phyloP scores from a whole-genome alignment of 2,888 invertebrate species.

The Itoplectis maculator region DNA sequence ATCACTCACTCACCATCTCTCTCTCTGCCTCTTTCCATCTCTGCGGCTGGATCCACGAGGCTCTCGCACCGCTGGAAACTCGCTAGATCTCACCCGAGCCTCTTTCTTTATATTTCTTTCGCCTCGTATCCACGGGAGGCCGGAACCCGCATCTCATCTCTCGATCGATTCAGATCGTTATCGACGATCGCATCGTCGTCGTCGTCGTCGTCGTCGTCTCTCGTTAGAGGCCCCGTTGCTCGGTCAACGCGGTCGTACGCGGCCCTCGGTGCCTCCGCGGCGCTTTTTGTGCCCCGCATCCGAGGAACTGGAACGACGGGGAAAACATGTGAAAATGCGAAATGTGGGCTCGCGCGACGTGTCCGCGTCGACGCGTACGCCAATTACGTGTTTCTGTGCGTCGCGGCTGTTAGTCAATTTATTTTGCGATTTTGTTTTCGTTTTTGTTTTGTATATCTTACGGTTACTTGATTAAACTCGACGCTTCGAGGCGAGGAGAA shows the following conservation, averaged over 20 bases:
- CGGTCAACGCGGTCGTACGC: constrained; percentile 21
- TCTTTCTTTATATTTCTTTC: constrained; percentile 45
- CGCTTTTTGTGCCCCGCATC: background rate
- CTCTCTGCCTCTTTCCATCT: constrained; percentile 6
- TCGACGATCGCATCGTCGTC: constrained; percentile 23
- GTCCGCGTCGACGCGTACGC: background rate
- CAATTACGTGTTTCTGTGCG: background rate
- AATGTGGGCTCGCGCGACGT: constrained; percentile 7
- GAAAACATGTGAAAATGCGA: constrained; percentile 12
- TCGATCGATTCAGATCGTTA: constrained; percentile 67
- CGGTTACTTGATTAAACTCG: constrained; percentile 14
- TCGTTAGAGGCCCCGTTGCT: constrained; percentile 40
- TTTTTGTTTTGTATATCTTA: background rate
- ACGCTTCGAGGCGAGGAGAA: constrained; percentile 1
- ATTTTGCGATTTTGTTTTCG: constrained; percentile 12
- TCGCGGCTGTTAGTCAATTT: constrained; percentile 53
- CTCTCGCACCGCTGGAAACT: constrained; percentile 45
- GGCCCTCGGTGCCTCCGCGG: background rate
- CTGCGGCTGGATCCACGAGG: background rate
- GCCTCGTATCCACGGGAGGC: constrained; percentile 56
- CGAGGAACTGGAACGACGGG: background rate
- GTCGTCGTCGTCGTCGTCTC: constrained; percentile 13
- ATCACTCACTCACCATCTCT: constrained; percentile 4
- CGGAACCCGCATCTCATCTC: constrained; percentile 55
- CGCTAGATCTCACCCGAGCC: constrained; percentile 46